Evolutionary conservation across 2,113 vertebrate genomes (phyloP), one percentile per base, ranked within the genome.

Genomic region (Myrmecophaga tridactyla): DNA sequence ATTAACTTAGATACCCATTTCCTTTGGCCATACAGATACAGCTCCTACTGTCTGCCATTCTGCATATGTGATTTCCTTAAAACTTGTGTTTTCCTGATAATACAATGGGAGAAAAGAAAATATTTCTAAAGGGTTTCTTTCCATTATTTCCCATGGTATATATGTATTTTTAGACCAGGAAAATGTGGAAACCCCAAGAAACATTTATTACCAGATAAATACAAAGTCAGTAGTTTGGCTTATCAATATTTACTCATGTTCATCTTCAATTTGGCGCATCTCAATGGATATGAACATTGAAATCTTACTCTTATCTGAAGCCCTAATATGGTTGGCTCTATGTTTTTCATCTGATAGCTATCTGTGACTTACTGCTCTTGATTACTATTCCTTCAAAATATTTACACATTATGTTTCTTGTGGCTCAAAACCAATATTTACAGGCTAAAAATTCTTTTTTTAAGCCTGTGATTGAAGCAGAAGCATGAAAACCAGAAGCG

Each of bases 371-470:
- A 91, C 31, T 1, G 9, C 25, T 94, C 56, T 69, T 94, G 62
- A 90, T 94, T 92, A 78, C 27, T 70, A 76, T 76, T 63, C 60
- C 21, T 93, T 93, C 76, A 93, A 84, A 93, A 89, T 80, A 96
- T 92, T 92, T 92, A 80, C n/a, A 80, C n/a, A 36, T 63, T 78
- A 31, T 65, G 7, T 25, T 65, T 93, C 69, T 70, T 92, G 12
- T 63, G 7, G 65, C 56, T 96, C 63, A 93, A 62, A 89, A 92
- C n/a, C 46, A 92, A 29, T 73, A 58, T 91, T 94, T 94, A 80
- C 36, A 85, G n/a, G 29, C 18, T 94, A 90, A 31, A 94, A 77
- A 92, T 73, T 88, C 20, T n/a, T 4, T 60, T 89, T 94, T 70
- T 46, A 85, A 93, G 48, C 25, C 51, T 62, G 5, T 63, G 25